Percentiles rank a stretch among this genome's conserved stretches.
These are phyloP conservation scores for Lepisosteus osseus DNA, from an alignment of 2,113 vertebrate genomes.

Conservation along the genomic window DNA sequence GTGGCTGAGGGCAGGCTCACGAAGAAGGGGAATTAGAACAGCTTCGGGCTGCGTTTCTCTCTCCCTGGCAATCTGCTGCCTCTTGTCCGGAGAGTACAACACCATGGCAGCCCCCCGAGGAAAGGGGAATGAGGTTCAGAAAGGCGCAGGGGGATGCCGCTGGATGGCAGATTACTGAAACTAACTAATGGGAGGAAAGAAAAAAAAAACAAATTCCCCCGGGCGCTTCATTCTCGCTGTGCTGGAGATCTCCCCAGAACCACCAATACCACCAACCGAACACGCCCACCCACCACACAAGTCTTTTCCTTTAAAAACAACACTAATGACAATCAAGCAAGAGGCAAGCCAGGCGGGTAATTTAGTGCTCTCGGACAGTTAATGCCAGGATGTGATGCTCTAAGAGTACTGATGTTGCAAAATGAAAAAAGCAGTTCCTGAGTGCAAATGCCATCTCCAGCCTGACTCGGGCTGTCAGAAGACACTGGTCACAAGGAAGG, in stretches of 20 bases:
- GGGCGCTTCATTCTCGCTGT: too few species aligned
- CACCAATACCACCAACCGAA: background rate
- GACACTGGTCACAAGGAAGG: too few species aligned
- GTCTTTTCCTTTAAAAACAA: conserved; percentile 15
- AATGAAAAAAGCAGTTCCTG: conserved; percentile 21
- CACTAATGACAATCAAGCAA: conserved; percentile 47
- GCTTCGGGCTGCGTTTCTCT: background rate
- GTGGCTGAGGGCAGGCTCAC: background rate
- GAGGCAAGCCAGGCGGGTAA: conserved; percentile 42
- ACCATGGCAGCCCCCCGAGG: too few species aligned
- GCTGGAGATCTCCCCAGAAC: too few species aligned
- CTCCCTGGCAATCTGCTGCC: background rate
- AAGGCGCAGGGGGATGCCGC: background rate
- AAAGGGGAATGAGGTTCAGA: background rate
- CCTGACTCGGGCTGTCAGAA: background rate
- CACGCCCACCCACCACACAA: conserved; percentile 10
- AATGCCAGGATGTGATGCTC: conserved; percentile 33
- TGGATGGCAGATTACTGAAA: too few species aligned
- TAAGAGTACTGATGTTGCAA: conserved; percentile 19
- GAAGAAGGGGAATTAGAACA: background rate
- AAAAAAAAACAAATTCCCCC: too few species aligned
- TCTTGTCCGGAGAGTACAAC: too few species aligned
- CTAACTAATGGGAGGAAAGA: too few species aligned
- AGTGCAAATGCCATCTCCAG: conserved; percentile 25
- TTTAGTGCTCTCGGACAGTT: conserved; percentile 47